Base-by-base conservation (phyloP, 2,797 vertebrate genomes). In the Denticeps clupeoides region DNA sequence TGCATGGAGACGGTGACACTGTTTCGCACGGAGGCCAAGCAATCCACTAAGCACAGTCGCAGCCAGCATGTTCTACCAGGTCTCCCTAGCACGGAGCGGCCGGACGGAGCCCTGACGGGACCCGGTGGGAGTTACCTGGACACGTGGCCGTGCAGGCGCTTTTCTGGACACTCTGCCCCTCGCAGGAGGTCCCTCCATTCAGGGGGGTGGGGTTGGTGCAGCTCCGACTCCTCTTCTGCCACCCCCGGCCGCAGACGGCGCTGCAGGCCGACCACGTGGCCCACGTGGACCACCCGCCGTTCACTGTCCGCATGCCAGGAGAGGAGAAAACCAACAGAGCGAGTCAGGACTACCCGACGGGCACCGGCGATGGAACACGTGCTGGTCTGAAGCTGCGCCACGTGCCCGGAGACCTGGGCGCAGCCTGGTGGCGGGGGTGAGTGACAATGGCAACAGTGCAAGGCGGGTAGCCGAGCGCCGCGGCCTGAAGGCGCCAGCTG, bases 261-360 rank as follows among this genome's bases (percentile, higher is more conserved):
- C 93, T 99, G 86, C 95, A 99, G 75, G 91, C 82, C 33, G 92
- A 95, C 94, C 95, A 99, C 72, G 89, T 93, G 27, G 92, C 90
- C 95, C 95, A 99, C 18, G 90, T 94, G 62, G 95, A 98, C 95
- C 95, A 99, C 81, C 94, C 95, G 70, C 95, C 95, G 65, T 97
- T 96, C 83, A 99, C 95, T 99, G 89, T 65, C 74, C 46, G 48
- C 28, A 11, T 10, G 43, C 63, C 62, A 73, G 70, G 65, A 8
- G 26, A 27, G 16, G 16, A 4, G 9, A 37, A 65, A 44, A 64
- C 48, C 32, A 63, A 83, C 68, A 86, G 70, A 87, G 81, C 78
- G 47, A 81, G 79, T 78, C 80, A 83, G 83, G 77, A 80, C 83
- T 83, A 84, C 84, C 82, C 71, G 73, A 85, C 82, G 72, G 74